A percentile compares a stretch with the other conserved stretches of the same genome.
phyloP scores from a whole-genome alignment of 2,888 invertebrate genomes.

The Drosophila merina region DNA sequence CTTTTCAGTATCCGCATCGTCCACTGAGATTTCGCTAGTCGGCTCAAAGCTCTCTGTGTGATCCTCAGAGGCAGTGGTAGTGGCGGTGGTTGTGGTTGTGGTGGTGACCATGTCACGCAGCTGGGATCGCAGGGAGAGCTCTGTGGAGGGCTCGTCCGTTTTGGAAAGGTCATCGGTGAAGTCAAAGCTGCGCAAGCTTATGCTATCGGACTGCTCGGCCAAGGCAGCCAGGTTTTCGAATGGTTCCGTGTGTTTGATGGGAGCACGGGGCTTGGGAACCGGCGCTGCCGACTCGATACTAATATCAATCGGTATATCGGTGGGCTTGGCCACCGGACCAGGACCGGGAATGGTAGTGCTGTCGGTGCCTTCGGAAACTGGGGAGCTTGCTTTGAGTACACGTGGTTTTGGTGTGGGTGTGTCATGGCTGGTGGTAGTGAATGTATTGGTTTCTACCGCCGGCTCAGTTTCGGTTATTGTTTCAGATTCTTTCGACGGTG shows the following conservation, averaged over 20 bases:
- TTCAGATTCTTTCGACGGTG: slow-evolving; percentile 60
- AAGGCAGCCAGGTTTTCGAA: slow-evolving; percentile 74
- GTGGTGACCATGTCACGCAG: slow-evolving; percentile 66
- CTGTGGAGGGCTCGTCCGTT: slow-evolving; percentile 80
- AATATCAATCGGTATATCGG: slow-evolving; percentile 56
- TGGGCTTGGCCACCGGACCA: slow-evolving; percentile 25
- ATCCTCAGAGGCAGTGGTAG: slow-evolving; percentile 77
- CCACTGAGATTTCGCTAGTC: slow-evolving; percentile 76
- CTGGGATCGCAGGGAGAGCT: slow-evolving; percentile 71
- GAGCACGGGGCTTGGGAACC: slow-evolving; percentile 82
- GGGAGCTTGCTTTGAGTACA: slow-evolving; percentile 78
- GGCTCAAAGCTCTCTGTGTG: slow-evolving; percentile 77
- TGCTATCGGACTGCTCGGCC: slow-evolving; percentile 78
- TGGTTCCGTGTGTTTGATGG: slow-evolving; percentile 76
- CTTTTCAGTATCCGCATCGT: slow-evolving; percentile 73
- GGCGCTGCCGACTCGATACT: slow-evolving; percentile 65
- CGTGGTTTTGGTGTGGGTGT: slow-evolving; percentile 85
- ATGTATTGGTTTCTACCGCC: slow-evolving; percentile 61
- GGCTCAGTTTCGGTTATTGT: slow-evolving; percentile 61
- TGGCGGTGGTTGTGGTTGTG: slow-evolving; percentile 63
- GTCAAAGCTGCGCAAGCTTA: slow-evolving; percentile 80
- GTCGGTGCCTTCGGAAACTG: slow-evolving; percentile 71
- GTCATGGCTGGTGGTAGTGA: slow-evolving; percentile 62
- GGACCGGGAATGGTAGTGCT: slow-evolving; percentile 71
- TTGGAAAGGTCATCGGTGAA: slow-evolving; percentile 80